Conservation (phyloP, 2,113 vertebrate species). For the Bothrops jararaca region DNA sequence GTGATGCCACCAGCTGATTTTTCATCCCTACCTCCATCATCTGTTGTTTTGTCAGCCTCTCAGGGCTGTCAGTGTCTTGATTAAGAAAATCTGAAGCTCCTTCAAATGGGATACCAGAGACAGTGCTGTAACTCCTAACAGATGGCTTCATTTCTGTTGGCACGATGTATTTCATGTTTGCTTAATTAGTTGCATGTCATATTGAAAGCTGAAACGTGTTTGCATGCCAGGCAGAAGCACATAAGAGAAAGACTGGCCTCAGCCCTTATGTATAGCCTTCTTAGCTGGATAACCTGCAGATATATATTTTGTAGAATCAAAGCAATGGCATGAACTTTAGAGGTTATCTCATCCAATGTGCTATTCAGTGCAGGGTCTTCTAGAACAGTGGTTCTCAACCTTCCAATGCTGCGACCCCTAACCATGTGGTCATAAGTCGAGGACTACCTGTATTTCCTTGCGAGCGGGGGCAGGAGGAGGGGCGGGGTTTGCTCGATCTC, state of each 20-base stretch:
- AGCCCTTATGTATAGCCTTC: accelerated
- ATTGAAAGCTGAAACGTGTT: neutral
- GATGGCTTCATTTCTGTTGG: constrained; percentile 47
- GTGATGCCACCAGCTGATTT: neutral
- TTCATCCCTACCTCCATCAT: accelerated
- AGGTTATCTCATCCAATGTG: neutral
- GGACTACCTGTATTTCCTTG: no score
- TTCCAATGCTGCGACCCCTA: no score
- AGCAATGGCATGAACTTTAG: neutral
- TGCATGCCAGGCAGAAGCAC: neutral
- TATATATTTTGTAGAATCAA: neutral
- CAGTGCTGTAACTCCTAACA: constrained; percentile 10
- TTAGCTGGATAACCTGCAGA: neutral
- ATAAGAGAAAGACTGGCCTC: neutral
- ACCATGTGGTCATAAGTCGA: no score
- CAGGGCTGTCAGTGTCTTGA: accelerated
- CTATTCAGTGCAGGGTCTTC: neutral
- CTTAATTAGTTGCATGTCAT: constrained; percentile 51
- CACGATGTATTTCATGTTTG: constrained; percentile 40
- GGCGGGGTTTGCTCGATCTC: no score
- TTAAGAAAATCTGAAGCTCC: constrained; percentile 1
- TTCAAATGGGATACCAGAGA: neutral
- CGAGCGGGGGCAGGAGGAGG: no score
- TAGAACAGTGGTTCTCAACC: no score
- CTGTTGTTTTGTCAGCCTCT: accelerated